Evolutionary conservation across 2,113 vertebrate species (phyloP), one percentile per base, ranked within the genome.

Genomic region (Arothron firmamentum): DNA sequence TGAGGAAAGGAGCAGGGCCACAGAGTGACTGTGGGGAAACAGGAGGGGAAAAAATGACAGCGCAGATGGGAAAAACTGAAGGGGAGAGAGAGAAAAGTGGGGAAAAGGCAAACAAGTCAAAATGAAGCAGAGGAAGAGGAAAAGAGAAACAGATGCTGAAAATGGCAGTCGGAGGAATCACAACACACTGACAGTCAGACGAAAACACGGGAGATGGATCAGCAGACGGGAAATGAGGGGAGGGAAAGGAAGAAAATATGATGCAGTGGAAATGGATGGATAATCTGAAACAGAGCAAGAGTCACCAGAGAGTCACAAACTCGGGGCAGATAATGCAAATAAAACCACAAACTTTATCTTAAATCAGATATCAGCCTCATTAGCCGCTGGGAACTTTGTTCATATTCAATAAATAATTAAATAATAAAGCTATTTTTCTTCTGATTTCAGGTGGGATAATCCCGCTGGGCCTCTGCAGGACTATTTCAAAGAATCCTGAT

Each of bases 201-300:
- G 3, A 73, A 75, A 63, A 79, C 21, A 71, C 45, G 28, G 62
- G 60, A 72, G 61, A 84, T 67, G 67, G 72, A 83, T 67, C 67
- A 70, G 54, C 50, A 66, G 54, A 49, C 14, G 50, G 41, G 42
- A 78, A 70, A 79, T 56, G 23, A 62, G 47, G n/a, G 41, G 20
- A 68, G 52, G 49, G 28, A 61, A 52, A 60, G 4, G 47, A 65
- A 45, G 52, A 48, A 65, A 67, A 62, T 62, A 72, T 71, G 69
- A 78, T 41, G 65, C 57, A 43, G 14, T 70, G 60, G 51, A 73
- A 75, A 71, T 25, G 47, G 20, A 67, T 55, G 66, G 31, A 72
- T 69, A 69, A 73, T 69, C n/a, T 18, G 38, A 58, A 65, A 62
- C 41, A 71, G 70, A 67, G 51, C 65, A 54, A 14, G 38, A 56